A percentile compares a stretch with the other conserved stretches of the same genome.
Conservation (phyloP, 2,888 invertebrate species). For the Terebella lapidaria region DNA sequence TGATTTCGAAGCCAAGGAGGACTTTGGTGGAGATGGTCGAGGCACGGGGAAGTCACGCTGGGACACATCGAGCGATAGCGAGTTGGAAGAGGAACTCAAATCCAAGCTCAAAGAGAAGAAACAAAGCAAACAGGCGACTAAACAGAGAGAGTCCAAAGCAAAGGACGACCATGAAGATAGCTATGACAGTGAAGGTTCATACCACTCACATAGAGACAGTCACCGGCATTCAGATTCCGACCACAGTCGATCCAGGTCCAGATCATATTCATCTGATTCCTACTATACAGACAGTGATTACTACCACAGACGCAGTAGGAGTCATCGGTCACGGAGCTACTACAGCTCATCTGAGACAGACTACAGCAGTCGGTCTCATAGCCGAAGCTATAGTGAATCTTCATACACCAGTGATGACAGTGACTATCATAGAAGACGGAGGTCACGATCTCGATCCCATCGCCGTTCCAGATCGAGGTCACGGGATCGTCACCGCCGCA, state of each 20-base stretch:
- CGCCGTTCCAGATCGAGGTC: constrained; percentile 6
- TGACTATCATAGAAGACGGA: background rate
- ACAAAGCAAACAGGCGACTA: background rate
- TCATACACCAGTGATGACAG: constrained; percentile 10
- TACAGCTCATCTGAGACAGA: constrained; percentile 14
- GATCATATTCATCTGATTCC: background rate
- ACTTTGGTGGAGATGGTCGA: background rate
- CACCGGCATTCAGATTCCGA: background rate
- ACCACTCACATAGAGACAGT: background rate
- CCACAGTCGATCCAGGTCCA: background rate
- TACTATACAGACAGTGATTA: background rate
- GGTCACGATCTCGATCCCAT: constrained; percentile 17
- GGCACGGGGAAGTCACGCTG: constrained; percentile 23
- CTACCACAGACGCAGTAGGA: constrained; percentile 1
- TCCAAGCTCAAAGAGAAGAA: constrained; percentile 3
- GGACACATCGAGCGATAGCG: constrained; percentile 29
- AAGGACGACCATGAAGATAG: background rate
- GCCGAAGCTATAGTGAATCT: constrained; percentile 9
- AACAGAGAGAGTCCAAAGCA: background rate
- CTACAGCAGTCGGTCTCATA: constrained; percentile 6
- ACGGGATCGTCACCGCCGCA: background rate
- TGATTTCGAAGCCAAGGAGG: constrained; percentile 12
- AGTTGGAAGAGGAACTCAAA: constrained; percentile 9
- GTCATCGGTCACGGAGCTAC: constrained; percentile 11
- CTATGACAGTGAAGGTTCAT: constrained; percentile 6